Evolutionary conservation across 2,113 vertebrate genomes (phyloP).

Genomic region (Maccullochella peelii): DNA sequence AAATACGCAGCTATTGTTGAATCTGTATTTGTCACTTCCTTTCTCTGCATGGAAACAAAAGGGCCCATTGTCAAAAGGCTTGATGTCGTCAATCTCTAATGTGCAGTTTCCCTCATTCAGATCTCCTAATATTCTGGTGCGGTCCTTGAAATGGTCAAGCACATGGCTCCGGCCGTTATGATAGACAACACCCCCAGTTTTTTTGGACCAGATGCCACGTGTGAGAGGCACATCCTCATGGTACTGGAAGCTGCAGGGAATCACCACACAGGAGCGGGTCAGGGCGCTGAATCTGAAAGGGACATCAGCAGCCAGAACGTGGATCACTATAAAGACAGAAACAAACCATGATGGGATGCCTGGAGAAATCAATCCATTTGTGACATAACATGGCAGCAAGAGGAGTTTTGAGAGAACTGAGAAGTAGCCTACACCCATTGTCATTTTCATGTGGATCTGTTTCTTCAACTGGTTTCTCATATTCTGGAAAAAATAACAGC

Average conservation of each 20-base stretch:
- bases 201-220: conserved; percentile 67
- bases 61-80: conserved; percentile 76
- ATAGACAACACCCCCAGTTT: conserved; percentile 39
- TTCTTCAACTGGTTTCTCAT: conserved; percentile 31
- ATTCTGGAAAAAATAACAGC: conserved; percentile 42
- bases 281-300: conserved; percentile 66
- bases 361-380: background rate
- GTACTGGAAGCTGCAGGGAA: conserved; percentile 73
- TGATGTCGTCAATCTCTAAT: conserved; percentile 77
- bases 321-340: conserved; percentile 20
- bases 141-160: conserved; percentile 71
- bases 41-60: conserved; percentile 76
- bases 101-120: conserved; percentile 66
- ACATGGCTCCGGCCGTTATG: conserved; percentile 59
- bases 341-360: background rate
- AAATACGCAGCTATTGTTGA: conserved; percentile 78
- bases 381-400: background rate
- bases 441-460: conserved; percentile 14
- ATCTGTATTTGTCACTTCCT: conserved; percentile 43
- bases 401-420: background rate
- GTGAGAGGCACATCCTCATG: background rate
- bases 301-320: conserved; percentile 52
- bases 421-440: conserved; percentile 21
- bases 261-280: conserved; percentile 74
- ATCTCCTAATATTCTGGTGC: conserved; percentile 68